Percentiles rank a stretch among this genome's conserved stretches.
These are phyloP conservation scores for Platycercus adscitus DNA, from an alignment of 2,113 vertebrate species.

Conservation along the genomic window DNA sequence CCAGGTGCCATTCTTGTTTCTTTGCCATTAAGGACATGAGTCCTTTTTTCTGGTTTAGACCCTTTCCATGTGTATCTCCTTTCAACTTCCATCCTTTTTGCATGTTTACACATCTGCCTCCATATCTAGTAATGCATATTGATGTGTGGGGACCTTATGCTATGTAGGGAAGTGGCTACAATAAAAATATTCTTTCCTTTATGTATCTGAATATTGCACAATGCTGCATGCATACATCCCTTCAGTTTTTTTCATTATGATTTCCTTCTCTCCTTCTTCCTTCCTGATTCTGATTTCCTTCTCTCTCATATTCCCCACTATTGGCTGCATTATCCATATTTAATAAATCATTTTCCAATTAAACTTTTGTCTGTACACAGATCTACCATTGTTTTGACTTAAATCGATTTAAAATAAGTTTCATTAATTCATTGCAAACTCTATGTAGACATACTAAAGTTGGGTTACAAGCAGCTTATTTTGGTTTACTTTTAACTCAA, in stretches of 20 bases:
- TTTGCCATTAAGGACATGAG: neutral
- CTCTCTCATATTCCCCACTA: neutral
- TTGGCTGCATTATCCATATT: neutral
- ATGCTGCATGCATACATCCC: neutral
- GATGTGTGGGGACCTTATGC: neutral
- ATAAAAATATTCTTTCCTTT: neutral
- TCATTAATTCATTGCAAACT: conserved; percentile 12
- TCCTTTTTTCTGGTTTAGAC: neutral
- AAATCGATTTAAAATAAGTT: neutral
- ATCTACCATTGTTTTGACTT: neutral
- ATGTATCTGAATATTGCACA: neutral
- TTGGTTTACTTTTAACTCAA: neutral
- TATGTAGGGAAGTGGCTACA: neutral
- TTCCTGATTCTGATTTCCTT: neutral
- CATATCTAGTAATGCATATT: neutral
- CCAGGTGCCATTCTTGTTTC: neutral
- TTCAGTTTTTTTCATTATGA: neutral
- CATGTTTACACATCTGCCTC: neutral
- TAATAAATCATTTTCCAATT: conserved; percentile 9
- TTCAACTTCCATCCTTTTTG: neutral
- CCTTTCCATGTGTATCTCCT: neutral
- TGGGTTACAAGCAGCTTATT: neutral
- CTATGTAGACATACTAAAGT: neutral
- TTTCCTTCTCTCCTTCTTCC: neutral
- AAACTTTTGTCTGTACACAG: neutral